A percentile compares a stretch with the other conserved stretches of the same genome.
These are phyloP conservation scores for Acanthurus lineatus DNA, from an alignment of 2,797 vertebrate genomes.

Conservation along the genomic window DNA sequence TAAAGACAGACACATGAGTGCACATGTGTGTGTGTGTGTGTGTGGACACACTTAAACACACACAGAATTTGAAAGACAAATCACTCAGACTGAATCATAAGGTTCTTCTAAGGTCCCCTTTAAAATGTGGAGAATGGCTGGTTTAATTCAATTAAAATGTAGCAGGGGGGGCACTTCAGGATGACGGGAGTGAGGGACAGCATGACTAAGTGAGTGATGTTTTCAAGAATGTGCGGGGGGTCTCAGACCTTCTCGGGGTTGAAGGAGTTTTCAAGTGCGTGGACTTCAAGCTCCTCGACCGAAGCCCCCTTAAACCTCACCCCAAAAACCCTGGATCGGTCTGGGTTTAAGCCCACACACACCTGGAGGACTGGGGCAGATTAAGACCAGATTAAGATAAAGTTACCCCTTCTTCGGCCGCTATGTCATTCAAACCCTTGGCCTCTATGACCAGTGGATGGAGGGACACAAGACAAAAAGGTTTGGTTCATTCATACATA, in stretches of 20 bases:
- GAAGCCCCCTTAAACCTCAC: slow-evolving; percentile 68
- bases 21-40: slow-evolving; percentile 9
- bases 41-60: slow-evolving; percentile 11
- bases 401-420: slow-evolving; percentile 82
- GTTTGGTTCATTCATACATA: slow-evolving; percentile 71
- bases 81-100: slow-evolving; percentile 73
- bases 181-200: slow-evolving; percentile 59
- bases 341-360: slow-evolving; percentile 83
- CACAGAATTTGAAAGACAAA: slow-evolving; percentile 68
- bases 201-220: slow-evolving; percentile 49
- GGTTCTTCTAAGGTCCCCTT: slow-evolving; percentile 75
- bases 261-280: slow-evolving; percentile 76
- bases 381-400: slow-evolving; percentile 89
- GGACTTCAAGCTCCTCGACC: slow-evolving; percentile 68
- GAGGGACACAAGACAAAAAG: slow-evolving; percentile 75
- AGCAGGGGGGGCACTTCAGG: slow-evolving; percentile 66
- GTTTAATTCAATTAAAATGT: slow-evolving; percentile 84
- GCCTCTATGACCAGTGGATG: slow-evolving; percentile 66
- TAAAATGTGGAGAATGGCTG: slow-evolving; percentile 69
- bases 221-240: slow-evolving; percentile 65
- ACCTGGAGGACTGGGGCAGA: slow-evolving; percentile 79
- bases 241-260: slow-evolving; percentile 63
- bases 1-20: slow-evolving; percentile 53
- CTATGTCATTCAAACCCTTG: slow-evolving; percentile 85
- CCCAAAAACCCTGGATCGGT: slow-evolving; percentile 70